Base-by-base conservation (phyloP, 1,140 invertebrate species). In the Dendrolimus kikuchii region DNA sequence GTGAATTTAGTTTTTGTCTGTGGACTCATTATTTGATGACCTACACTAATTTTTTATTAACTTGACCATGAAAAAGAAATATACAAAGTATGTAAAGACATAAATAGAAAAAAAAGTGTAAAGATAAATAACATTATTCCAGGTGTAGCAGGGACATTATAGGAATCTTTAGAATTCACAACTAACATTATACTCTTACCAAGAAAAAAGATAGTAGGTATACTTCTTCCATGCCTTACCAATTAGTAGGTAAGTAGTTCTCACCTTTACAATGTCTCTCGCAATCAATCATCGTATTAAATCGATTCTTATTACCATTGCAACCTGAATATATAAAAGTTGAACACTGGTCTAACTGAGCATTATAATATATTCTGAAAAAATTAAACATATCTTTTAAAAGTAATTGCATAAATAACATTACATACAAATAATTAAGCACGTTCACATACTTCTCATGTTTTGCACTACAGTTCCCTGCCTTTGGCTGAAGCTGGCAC, bases 321-420 rank as follows among this genome's bases (percentile, higher is more conserved):
- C 71, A 74, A 7, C 71, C 74, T n/a, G 58, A 49, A 23, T 64
- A 77, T 4, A 37, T 9, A 58, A 73, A 74, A 1, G 46, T 8
- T 6, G 44, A 3, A 46, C 74, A 77, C 38, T 49, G 5, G 46
- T 69, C 64, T 7, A 61, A 5, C n/a, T 62, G 62, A 5, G 53
- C 40, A 41, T 74, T 44, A 37, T 77, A 77, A 51, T 66, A 74
- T 57, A 59, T 71, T 42, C 74, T 77, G 48, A 5, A 64, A 68
- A 49, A 38, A 43, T 36, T 4, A 10, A 49, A 54, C 40, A 45
- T 54, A 37, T 9, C 7, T 4, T 6, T 53, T 7, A 7, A 6
- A 6, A 38, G 9, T 37, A 10, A 5, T 9, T 23, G 23, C 23
- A 23, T 23, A 23, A 23, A 23, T 5, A 38, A 40, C 40, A 7